Evolutionary conservation across 2,113 vertebrate species (phyloP).

Genomic region (Nerophis lumbriciformis): DNA sequence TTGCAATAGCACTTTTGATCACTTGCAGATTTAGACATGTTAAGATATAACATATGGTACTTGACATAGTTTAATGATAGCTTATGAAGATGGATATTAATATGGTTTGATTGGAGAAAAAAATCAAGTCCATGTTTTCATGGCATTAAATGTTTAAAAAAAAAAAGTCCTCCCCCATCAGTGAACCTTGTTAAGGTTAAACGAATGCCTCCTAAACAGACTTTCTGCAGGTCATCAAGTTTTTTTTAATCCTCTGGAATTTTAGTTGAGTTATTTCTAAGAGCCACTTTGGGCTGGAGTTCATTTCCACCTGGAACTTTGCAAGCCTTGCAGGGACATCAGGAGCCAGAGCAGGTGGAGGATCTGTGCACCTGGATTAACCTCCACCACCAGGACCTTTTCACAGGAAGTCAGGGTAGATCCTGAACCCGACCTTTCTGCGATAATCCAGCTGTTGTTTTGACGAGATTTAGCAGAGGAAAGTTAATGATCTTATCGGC

Average conservation of each 20-base stretch:
- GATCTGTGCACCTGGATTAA: constrained; percentile 58
- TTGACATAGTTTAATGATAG: no score
- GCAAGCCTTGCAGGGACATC: constrained; percentile 26
- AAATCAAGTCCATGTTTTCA: not conserved
- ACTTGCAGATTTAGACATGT: not conserved
- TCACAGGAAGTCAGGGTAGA: not conserved
- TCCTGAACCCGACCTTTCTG: constrained; percentile 6
- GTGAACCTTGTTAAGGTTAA: constrained; percentile 6
- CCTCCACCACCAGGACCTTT: constrained; percentile 22
- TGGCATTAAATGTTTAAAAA: not conserved
- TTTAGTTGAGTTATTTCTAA: constrained; percentile 29
- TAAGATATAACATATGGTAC: no score
- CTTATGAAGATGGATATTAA: no score
- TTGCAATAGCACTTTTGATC: not conserved
- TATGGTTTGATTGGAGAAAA: no score
- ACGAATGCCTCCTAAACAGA: constrained; percentile 15
- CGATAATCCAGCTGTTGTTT: constrained; percentile 7
- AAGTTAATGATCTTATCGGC: constrained; percentile 4
- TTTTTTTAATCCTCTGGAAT: constrained; percentile 31
- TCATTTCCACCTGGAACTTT: constrained; percentile 35
- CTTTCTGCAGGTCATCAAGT: constrained; percentile 16
- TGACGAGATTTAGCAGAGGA: not conserved
- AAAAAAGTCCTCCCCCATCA: constrained; percentile 1
- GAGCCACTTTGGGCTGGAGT: constrained; percentile 29
- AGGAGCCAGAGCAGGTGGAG: constrained; percentile 13